Evolutionary conservation across 2,113 vertebrate genomes (phyloP).

Genomic region (Cygnus atratus): DNA sequence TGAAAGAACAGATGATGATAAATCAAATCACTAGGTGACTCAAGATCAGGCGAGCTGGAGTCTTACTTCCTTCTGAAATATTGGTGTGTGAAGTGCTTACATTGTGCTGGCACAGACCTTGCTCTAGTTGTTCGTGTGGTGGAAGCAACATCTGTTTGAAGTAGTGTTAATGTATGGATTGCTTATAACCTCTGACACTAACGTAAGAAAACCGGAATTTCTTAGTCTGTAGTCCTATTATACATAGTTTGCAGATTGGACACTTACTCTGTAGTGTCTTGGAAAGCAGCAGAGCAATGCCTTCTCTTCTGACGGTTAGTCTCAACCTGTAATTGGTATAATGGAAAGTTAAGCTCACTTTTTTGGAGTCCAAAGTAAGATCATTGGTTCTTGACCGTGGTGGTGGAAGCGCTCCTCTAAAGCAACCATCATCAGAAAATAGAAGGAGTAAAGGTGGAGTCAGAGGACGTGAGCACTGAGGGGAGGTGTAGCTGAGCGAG

Average conservation of each 20-base stretch:
- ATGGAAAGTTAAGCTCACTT: background rate
- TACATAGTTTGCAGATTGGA: background rate
- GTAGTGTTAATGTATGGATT: background rate
- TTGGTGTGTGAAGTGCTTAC: background rate
- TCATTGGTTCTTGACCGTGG: background rate
- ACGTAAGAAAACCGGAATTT: background rate
- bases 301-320: background rate
- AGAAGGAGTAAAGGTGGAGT: background rate
- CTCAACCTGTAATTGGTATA: background rate
- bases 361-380: background rate
- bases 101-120: background rate
- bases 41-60: background rate
- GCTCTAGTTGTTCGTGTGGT: background rate
- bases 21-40: background rate
- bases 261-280: background rate
- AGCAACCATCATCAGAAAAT: background rate
- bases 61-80: background rate
- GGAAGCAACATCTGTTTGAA: background rate
- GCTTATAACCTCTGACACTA: background rate
- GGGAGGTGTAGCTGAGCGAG: background rate
- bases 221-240: background rate
- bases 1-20: background rate
- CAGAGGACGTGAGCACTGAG: background rate
- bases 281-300: background rate
- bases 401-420: background rate